Evolutionary conservation across 2,113 vertebrate genomes (phyloP).

Genomic region (Actinemys pallida): DNA sequence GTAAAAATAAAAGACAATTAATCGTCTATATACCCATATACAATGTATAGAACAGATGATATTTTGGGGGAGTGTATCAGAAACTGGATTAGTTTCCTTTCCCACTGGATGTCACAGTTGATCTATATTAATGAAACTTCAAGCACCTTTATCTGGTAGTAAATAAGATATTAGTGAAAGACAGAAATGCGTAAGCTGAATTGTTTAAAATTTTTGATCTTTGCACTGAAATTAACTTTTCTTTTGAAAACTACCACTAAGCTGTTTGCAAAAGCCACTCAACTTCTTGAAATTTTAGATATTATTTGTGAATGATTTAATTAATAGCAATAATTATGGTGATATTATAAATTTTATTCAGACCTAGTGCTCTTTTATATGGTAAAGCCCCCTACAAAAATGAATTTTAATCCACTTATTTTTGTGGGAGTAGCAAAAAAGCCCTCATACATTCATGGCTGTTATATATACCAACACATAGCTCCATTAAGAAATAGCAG

Average conservation of each 20-base stretch:
- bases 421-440: background rate
- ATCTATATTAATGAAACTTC: background rate
- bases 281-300: background rate
- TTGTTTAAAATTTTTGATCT: slow-evolving; percentile 24
- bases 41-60: background rate
- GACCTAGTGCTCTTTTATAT: background rate
- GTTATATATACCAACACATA: background rate
- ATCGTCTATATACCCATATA: background rate
- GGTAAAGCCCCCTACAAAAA: accelerated
- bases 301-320: slow-evolving; percentile 3
- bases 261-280: background rate
- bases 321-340: background rate
- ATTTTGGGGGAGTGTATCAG: background rate
- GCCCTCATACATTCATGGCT: background rate
- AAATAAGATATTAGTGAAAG: background rate
- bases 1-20: background rate
- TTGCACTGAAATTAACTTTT: background rate
- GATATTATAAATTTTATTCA: background rate
- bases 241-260: background rate
- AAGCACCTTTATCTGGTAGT: background rate
- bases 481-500: background rate
- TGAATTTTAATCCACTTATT: background rate
- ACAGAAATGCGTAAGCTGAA: slow-evolving; percentile 50
- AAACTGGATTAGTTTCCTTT: background rate
- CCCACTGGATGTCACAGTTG: background rate